Evolutionary conservation across 1,140 invertebrate genomes (phyloP).

Genomic region (Bombus turneri): DNA sequence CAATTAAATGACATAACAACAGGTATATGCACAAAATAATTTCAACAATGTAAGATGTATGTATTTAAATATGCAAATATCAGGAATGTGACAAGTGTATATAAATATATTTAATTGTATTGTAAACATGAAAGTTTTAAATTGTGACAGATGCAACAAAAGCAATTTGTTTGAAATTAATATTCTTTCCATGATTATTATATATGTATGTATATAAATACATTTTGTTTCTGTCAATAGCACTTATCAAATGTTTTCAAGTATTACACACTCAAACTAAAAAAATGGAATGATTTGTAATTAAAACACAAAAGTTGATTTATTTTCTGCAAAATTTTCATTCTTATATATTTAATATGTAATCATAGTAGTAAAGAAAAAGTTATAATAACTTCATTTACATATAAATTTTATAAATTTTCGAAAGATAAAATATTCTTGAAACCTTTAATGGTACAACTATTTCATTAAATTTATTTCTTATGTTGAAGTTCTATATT

Average conservation of each 20-base stretch:
- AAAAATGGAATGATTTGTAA: neutral
- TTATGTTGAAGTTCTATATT: neutral
- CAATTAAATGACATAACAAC: neutral
- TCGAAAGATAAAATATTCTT: neutral
- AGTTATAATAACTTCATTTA: neutral
- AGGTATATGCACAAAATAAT: conserved; percentile 19
- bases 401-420: neutral
- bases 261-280: neutral
- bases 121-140: neutral
- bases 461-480: neutral
- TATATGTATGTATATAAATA: neutral
- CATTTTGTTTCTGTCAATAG: neutral
- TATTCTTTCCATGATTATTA: neutral
- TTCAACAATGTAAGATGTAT: neutral
- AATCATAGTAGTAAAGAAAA: neutral
- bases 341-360: neutral
- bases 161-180: neutral
- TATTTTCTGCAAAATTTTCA: neutral
- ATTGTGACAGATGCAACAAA: neutral
- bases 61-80: neutral
- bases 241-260: neutral
- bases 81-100: conserved; percentile 2
- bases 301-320: neutral
- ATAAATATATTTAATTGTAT: conserved; percentile 10
- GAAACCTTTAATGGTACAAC: neutral